These are phyloP conservation scores for Erebia palarica DNA, from an alignment of 2,888 invertebrate species.

Conservation along the genomic window DNA sequence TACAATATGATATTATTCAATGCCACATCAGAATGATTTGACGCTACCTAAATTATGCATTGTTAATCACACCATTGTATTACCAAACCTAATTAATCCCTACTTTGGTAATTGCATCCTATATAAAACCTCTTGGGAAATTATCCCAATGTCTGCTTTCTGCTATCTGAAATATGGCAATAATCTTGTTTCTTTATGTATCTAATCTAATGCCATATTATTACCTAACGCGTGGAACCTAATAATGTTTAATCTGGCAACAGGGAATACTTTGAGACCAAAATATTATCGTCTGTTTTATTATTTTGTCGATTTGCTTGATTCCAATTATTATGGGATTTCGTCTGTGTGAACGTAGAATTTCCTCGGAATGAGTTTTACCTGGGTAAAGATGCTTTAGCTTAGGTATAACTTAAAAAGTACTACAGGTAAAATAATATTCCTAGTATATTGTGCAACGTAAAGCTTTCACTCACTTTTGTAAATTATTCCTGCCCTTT, in stretches of 20 bases:
- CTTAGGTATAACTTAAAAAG: too few relatives aligned
- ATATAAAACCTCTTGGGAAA: conserved; percentile 27
- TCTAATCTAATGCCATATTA: neutral
- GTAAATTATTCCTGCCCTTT: too few relatives aligned
- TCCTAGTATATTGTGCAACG: too few relatives aligned
- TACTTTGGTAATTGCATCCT: conserved; percentile 25
- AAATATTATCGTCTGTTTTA: neutral
- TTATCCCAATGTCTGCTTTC: conserved; percentile 19
- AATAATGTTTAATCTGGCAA: neutral
- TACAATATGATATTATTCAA: conserved; percentile 6
- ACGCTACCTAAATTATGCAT: conserved; percentile 25
- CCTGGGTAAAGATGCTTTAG: too few relatives aligned
- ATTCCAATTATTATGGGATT: neutral
- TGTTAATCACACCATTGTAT: conserved; percentile 32
- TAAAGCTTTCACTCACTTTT: too few relatives aligned
- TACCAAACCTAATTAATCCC: conserved; percentile 27
- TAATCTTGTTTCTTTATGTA: conserved; percentile 16
- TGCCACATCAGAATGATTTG: conserved; percentile 22
- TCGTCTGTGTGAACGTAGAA: too few relatives aligned
- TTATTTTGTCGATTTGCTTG: neutral
- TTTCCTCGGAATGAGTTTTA: too few relatives aligned
- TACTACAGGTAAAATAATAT: too few relatives aligned
- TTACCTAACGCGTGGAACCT: neutral
- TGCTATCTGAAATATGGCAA: conserved; percentile 13
- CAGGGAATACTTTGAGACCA: neutral